These are phyloP conservation scores for Xanthia icteritia DNA, from an alignment of 2,888 invertebrate species.

Conservation along the genomic window DNA sequence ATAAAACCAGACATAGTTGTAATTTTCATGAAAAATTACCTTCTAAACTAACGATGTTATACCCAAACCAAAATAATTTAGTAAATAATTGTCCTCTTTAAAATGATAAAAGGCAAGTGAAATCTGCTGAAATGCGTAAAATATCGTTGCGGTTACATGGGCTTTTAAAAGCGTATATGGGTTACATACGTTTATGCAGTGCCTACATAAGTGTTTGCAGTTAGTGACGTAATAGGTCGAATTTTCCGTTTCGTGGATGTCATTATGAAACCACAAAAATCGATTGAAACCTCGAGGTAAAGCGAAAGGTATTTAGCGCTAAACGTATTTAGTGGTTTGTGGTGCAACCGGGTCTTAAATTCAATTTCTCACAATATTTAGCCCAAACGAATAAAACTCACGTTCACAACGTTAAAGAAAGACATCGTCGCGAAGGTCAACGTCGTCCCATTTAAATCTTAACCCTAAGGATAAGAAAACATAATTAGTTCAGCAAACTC, in stretches of 20 bases:
- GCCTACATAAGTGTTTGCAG: not conserved
- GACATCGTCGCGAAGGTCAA: not conserved
- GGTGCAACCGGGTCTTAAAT: not conserved
- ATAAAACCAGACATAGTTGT: not conserved
- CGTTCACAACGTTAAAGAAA: conserved; percentile 4
- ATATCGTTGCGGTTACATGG: not conserved
- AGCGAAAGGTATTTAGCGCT: too few species aligned
- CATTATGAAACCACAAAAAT: not conserved
- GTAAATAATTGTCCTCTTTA: not conserved
- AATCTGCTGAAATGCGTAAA: not conserved
- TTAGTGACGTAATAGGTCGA: not conserved
- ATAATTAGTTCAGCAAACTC: conserved; percentile 47
- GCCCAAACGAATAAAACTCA: not conserved
- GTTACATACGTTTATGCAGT: not conserved
- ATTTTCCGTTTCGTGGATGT: not conserved
- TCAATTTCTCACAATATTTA: not conserved
- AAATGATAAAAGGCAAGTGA: conserved; percentile 3
- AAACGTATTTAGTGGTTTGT: not conserved
- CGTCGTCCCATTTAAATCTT: conserved; percentile 33
- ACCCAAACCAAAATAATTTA: not conserved
- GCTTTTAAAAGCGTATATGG: conserved; percentile 2
- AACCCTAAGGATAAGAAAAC: conserved; percentile 32
- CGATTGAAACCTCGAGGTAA: not conserved
- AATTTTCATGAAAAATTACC: not conserved
- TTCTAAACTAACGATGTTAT: not conserved